These are phyloP conservation scores for Drosophila ananassae DNA, from an alignment of 1,140 invertebrate genomes.

Conservation along the genomic window DNA sequence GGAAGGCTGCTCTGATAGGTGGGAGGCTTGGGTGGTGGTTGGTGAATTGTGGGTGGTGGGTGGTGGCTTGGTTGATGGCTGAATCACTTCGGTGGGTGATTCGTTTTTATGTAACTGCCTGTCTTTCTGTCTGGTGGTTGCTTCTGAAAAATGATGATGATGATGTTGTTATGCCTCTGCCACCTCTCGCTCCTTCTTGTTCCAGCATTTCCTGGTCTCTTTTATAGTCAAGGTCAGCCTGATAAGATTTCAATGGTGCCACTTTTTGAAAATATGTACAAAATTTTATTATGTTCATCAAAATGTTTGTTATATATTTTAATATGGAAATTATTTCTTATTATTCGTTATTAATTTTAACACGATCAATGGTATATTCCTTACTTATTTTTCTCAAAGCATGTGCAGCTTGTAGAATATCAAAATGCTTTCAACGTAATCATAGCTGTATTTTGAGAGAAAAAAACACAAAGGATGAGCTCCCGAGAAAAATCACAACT, in stretches of 20 bases:
- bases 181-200: constrained; percentile 1
- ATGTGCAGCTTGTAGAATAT: not conserved
- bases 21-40: constrained; percentile 41
- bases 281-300: too few species aligned
- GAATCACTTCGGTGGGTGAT: constrained; percentile 43
- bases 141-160: constrained; percentile 68
- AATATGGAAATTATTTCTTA: too few species aligned
- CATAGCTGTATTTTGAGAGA: constrained; percentile 28
- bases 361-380: too few species aligned
- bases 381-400: not conserved
- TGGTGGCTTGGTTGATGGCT: constrained; percentile 1
- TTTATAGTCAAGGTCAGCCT: not conserved
- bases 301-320: too few species aligned
- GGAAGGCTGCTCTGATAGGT: constrained; percentile 55
- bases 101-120: constrained; percentile 77
- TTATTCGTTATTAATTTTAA: too few species aligned
- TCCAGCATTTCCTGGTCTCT: constrained; percentile 16
- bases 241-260: not conserved
- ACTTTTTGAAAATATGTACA: too few species aligned
- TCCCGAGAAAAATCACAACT: constrained; percentile 70
- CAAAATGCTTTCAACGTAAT: not conserved
- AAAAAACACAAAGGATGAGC: constrained; percentile 48
- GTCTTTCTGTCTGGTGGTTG: constrained; percentile 54
- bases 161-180: constrained; percentile 33
- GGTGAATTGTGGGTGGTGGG: not conserved